Percentiles rank a stretch among this genome's conserved stretches.
These are phyloP conservation scores for Pardosa pseudoannulata DNA, from an alignment of 2,888 invertebrate genomes.

Conservation along the genomic window DNA sequence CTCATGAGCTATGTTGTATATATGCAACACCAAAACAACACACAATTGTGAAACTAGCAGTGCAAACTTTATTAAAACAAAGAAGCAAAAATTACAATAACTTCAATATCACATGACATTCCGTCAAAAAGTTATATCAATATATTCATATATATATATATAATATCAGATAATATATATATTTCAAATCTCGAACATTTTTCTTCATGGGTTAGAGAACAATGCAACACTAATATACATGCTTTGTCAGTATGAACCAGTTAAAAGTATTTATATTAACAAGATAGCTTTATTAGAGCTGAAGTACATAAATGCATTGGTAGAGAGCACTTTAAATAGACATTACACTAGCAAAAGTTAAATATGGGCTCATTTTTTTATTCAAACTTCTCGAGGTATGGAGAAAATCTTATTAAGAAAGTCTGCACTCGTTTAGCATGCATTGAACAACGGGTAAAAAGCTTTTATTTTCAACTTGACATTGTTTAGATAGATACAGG, in stretches of 20 bases:
- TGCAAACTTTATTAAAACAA: slow-evolving; percentile 71
- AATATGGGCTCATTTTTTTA: slow-evolving; percentile 8
- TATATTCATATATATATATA: slow-evolving; percentile 20
- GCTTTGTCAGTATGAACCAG: slow-evolving; percentile 17
- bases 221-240: slow-evolving; percentile 20
- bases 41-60: slow-evolving; percentile 38
- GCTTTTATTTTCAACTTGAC: neutral
- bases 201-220: neutral
- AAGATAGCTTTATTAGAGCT: neutral
- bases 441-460: neutral
- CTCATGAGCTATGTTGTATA: no score
- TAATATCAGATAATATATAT: slow-evolving; percentile 13
- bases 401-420: neutral
- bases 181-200: slow-evolving; percentile 14
- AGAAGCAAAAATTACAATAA: slow-evolving; percentile 53
- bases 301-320: slow-evolving; percentile 13
- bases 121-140: slow-evolving; percentile 44
- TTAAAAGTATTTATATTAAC: slow-evolving; percentile 7
- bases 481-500: neutral
- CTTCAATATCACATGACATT: slow-evolving; percentile 60
- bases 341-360: slow-evolving; percentile 9
- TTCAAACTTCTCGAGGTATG: neutral
- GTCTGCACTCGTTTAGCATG: neutral
- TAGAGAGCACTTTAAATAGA: slow-evolving; percentile 1
- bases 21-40: no score